Percentiles rank a stretch among this genome's conserved stretches.
These are phyloP conservation scores for Cryptoblepharus egeriae DNA, from an alignment of 2,797 vertebrate genomes.

Conservation along the genomic window DNA sequence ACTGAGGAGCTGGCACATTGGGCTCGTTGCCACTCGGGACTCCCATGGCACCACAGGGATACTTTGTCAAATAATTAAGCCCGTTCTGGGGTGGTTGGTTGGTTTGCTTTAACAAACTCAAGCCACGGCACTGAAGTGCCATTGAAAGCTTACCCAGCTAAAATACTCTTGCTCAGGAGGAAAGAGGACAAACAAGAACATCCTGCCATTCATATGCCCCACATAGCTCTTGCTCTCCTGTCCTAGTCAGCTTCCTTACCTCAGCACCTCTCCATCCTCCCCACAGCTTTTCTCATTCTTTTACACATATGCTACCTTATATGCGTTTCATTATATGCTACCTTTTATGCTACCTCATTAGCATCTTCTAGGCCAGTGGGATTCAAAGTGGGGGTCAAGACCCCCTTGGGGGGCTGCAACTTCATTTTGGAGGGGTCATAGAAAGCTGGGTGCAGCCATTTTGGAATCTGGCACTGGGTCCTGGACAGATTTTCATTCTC, in stretches of 20 bases:
- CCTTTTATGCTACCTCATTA: too few species aligned
- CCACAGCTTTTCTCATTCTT: not conserved
- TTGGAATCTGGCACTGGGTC: too few species aligned
- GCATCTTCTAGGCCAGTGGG: too few species aligned
- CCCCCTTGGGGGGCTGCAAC: too few species aligned
- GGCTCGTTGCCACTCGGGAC: constrained; percentile 24
- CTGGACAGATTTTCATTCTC: too few species aligned
- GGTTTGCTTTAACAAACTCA: not conserved
- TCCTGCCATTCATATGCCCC: not conserved
- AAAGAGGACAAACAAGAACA: not conserved
- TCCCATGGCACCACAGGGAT: constrained; percentile 2
- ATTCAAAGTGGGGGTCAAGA: too few species aligned
- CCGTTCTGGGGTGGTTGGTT: not conserved
- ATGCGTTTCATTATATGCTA: too few species aligned
- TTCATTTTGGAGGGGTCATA: too few species aligned
- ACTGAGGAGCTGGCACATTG: constrained; percentile 17
- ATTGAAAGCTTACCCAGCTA: not conserved
- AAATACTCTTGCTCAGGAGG: not conserved
- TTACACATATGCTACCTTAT: too few species aligned
- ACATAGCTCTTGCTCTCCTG: not conserved
- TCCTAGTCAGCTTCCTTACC: not conserved
- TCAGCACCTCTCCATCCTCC: not conserved
- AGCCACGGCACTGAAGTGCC: not conserved
- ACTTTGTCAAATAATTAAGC: not conserved
- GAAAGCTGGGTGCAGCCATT: too few species aligned